Base-by-base conservation (phyloP, 2,113 vertebrate genomes). In the Danionella cerebrum region DNA sequence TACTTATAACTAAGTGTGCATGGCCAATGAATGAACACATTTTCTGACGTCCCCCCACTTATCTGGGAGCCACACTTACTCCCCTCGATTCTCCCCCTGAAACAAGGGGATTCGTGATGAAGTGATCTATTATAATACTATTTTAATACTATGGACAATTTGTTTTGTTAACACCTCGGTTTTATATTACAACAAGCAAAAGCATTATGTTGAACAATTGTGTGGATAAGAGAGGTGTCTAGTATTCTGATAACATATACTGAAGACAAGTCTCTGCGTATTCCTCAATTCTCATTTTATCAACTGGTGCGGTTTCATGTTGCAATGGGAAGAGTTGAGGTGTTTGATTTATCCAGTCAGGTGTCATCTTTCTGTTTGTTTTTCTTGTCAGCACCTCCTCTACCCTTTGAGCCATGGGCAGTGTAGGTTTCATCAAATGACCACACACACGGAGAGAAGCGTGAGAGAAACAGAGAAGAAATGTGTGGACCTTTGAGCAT, bases 261-360 rank as follows among this genome's bases (percentile, higher is more conserved):
- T 18, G 9, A 70, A 70, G 67, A 73, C 67, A 73, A 52, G 73
- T 51, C 73, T 35, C 55, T 67, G 51, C 73, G 47, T 60, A 47
- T 54, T 65, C 64, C 60, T 52, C 36, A 18, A 63, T 76, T 55
- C 36, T 59, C 67, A 54, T 69, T 41, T 57, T 14, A 57, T 71
- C 19, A 50, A 65, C 64, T 75, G 70, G 57, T 51, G 33, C 47
- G 65, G 76, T 78, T 65, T 33, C 73, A n/a, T 78, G 41, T 47
- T 29, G 25, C 41, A 22, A 42, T 35, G 35, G 41, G 58, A 52
- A 65, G 41, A 60, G 41, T 19, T 24, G 9, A 76, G 70, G 70
- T 78, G 76, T 78, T 50, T 70, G 70, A 78, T 76, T 69, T 52
- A 45, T 45, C 58, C 19, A 45, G 47, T 58, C 35, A 53, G 22